These are phyloP conservation scores for Thaumetopoea pityocampa DNA, from an alignment of 1,140 invertebrate species.

Conservation along the genomic window DNA sequence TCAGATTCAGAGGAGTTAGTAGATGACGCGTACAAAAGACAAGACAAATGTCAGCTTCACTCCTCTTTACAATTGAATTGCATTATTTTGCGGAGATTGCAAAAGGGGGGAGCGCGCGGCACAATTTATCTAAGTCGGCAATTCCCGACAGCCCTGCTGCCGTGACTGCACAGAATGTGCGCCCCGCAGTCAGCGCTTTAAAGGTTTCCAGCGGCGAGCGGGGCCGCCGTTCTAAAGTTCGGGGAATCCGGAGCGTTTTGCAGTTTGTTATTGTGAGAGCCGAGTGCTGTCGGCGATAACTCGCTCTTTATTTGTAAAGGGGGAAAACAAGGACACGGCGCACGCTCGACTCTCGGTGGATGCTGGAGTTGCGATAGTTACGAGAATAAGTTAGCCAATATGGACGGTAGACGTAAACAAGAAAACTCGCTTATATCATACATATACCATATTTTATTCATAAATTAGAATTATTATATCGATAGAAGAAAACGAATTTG, in stretches of 20 bases:
- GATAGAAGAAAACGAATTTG: too few species aligned
- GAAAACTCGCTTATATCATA: too few species aligned
- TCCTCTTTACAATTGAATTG: slow-evolving; percentile 42
- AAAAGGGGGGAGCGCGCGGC: slow-evolving; percentile 53
- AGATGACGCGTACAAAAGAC: slow-evolving; percentile 23
- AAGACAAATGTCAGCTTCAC: slow-evolving; percentile 32
- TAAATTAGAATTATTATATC: too few species aligned
- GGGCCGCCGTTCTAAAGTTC: slow-evolving; percentile 54
- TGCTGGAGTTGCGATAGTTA: slow-evolving; percentile 20
- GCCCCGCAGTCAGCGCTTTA: slow-evolving; percentile 57
- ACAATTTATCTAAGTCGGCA: slow-evolving; percentile 63
- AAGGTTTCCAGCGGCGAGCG: slow-evolving; percentile 48
- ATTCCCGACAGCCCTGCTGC: slow-evolving; percentile 58
- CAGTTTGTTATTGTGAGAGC: slow-evolving; percentile 58
- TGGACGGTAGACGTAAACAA: slow-evolving; percentile 1
- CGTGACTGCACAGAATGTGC: slow-evolving; percentile 44
- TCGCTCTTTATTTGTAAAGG: slow-evolving; percentile 46
- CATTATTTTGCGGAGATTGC: slow-evolving; percentile 59
- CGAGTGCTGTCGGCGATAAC: slow-evolving; percentile 42
- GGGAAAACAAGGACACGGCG: slow-evolving; percentile 43
- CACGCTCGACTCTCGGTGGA: slow-evolving; percentile 33
- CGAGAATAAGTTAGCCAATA: slow-evolving; percentile 24
- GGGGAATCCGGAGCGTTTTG: slow-evolving; percentile 63
- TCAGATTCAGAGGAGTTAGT: too few species aligned
- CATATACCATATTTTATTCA: too few species aligned